Conservation (phyloP, 2,113 vertebrate genomes). For the Lonchura striata region DNA sequence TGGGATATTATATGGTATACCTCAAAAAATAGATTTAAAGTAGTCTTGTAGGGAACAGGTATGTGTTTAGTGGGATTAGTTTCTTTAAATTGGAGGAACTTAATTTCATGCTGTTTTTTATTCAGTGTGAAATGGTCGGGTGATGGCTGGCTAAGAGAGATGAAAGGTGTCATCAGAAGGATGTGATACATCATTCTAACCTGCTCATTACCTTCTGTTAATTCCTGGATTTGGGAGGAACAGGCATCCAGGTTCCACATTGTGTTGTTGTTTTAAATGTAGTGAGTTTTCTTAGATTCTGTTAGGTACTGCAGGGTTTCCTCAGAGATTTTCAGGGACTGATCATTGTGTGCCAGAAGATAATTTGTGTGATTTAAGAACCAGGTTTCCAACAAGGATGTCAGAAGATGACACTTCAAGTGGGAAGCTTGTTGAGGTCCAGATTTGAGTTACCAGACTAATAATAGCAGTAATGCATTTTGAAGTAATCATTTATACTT, state of each 20-base stretch:
- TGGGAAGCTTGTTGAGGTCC: neutral
- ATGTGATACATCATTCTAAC: neutral
- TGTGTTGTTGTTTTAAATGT: neutral
- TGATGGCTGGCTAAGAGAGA: neutral
- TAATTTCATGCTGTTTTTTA: neutral
- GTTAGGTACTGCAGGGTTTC: neutral
- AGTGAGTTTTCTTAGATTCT: neutral
- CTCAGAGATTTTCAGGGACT: neutral
- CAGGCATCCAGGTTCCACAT: neutral
- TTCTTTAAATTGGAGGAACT: neutral
- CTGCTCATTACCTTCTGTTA: neutral
- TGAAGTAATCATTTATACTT: neutral
- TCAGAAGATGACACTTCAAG: neutral
- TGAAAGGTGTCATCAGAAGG: neutral
- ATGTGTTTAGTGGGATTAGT: neutral
- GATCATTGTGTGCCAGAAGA: neutral
- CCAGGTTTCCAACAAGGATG: neutral
- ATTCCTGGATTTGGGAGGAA: neutral
- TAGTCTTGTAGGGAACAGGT: neutral
- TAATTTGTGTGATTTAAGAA: neutral
- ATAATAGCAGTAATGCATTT: neutral
- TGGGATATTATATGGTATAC: neutral
- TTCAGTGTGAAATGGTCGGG: neutral
- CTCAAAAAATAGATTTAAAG: neutral
- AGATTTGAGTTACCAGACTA: neutral